A percentile compares a stretch with the other conserved stretches of the same genome.
phyloP scores from a whole-genome alignment of 2,797 vertebrate genomes.

The Xenentodon cancila region DNA sequence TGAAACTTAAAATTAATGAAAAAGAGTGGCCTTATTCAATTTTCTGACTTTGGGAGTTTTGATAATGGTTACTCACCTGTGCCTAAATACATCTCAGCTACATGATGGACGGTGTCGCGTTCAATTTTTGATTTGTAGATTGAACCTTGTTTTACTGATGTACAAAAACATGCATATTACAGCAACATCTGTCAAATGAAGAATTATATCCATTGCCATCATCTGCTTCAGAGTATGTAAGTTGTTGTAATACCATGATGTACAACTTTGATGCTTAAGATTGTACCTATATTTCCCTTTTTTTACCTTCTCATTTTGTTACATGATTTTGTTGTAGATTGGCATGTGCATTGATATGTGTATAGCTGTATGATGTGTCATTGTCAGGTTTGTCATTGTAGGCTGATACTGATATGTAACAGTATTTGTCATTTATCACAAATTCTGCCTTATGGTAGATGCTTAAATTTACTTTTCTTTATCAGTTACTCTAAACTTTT shows the following conservation, averaged over 20 bases:
- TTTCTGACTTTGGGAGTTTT: constrained; percentile 72
- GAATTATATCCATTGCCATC: constrained; percentile 26
- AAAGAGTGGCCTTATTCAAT: constrained; percentile 82
- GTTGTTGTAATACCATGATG: constrained; percentile 40
- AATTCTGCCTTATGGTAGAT: constrained; percentile 42
- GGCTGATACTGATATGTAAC: constrained; percentile 63
- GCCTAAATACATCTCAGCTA: constrained; percentile 77
- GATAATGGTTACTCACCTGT: constrained; percentile 80
- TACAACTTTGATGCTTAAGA: constrained; percentile 52
- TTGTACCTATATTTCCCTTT: constrained; percentile 42
- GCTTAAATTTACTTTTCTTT: constrained; percentile 47
- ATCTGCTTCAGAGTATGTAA: constrained; percentile 40
- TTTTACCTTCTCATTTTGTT: constrained; percentile 56
- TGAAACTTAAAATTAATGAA: constrained; percentile 62
- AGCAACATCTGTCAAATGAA: constrained; percentile 55
- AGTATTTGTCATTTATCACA: constrained; percentile 67
- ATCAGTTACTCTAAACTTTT: constrained; percentile 29
- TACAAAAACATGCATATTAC: constrained; percentile 62
- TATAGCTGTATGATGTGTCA: constrained; percentile 63
- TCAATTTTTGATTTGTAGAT: constrained; percentile 58
- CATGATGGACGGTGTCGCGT: constrained; percentile 61
- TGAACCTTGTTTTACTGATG: constrained; percentile 58
- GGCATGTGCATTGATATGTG: constrained; percentile 67
- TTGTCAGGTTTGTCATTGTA: constrained; percentile 54
- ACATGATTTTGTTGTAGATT: constrained; percentile 61